Percentiles rank a stretch among this genome's conserved stretches.
These are phyloP conservation scores for Halcyon senegalensis DNA, from an alignment of 2,113 vertebrate species.

Conservation along the genomic window DNA sequence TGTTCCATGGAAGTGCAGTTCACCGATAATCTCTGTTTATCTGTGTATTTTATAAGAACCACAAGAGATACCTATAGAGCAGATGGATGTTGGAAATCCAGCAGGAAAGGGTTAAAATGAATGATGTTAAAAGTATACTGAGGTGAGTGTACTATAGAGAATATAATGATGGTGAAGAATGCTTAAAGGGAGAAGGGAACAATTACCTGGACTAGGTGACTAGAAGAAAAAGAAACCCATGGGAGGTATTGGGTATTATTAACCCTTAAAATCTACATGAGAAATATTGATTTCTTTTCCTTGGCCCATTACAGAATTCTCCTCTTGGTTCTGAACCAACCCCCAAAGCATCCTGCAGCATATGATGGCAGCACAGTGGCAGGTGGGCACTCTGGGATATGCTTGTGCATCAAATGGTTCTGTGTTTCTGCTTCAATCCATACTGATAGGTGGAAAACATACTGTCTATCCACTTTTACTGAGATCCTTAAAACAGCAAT, in stretches of 20 bases:
- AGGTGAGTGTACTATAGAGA: background rate
- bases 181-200: background rate
- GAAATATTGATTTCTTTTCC: background rate
- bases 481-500: background rate
- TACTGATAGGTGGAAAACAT: background rate
- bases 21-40: background rate
- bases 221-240: background rate
- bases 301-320: background rate
- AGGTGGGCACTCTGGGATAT: background rate
- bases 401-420: background rate
- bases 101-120: background rate
- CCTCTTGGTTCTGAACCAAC: background rate
- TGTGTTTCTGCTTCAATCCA: background rate
- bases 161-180: background rate
- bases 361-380: fast-evolving
- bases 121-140: background rate
- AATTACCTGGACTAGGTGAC: background rate
- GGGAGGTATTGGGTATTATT: background rate
- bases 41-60: background rate
- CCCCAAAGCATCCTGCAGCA: background rate
- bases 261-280: background rate
- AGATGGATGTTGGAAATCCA: background rate
- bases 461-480: background rate
- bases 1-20: background rate
- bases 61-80: background rate